These are phyloP conservation scores for Heliothis peltigera DNA, from an alignment of 2,888 invertebrate species.

Conservation along the genomic window DNA sequence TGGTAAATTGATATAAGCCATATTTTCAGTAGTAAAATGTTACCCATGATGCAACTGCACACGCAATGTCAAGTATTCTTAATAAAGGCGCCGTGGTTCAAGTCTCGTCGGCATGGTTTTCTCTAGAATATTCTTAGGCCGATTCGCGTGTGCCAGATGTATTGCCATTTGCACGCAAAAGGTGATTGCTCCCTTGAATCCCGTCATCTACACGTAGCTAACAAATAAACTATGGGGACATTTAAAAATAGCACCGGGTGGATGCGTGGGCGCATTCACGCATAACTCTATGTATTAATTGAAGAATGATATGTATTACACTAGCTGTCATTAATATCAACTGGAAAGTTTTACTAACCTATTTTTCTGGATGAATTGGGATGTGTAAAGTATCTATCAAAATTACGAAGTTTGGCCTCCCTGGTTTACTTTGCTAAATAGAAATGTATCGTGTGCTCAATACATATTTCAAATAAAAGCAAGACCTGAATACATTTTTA, in stretches of 20 bases:
- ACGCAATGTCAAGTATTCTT: not conserved
- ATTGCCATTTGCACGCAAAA: conserved; percentile 41
- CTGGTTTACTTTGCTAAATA: not conserved
- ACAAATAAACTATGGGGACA: conserved; percentile 61
- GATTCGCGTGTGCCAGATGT: conserved; percentile 56
- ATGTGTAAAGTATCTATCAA: conserved; percentile 9
- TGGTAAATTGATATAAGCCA: no score
- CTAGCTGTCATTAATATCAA: conserved; percentile 15
- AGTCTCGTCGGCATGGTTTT: conserved; percentile 6
- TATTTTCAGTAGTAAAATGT: not conserved
- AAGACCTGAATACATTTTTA: conserved; percentile 5
- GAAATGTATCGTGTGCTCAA: conserved; percentile 1
- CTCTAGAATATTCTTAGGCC: conserved; percentile 56
- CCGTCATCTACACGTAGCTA: conserved; percentile 54
- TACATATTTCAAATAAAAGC: not conserved
- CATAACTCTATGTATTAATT: conserved; percentile 36
- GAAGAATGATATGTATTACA: conserved; percentile 31
- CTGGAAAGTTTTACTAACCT: conserved; percentile 49
- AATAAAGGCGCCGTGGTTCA: conserved; percentile 6
- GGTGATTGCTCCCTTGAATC: conserved; percentile 69
- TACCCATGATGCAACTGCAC: not conserved
- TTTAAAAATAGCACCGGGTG: conserved; percentile 65
- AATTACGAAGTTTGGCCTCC: conserved; percentile 16
- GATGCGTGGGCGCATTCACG: conserved; percentile 41
- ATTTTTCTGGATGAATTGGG: conserved; percentile 25